Evolutionary conservation across 2,113 vertebrate species (phyloP).

Genomic region (Typhlomys cinereus): DNA sequence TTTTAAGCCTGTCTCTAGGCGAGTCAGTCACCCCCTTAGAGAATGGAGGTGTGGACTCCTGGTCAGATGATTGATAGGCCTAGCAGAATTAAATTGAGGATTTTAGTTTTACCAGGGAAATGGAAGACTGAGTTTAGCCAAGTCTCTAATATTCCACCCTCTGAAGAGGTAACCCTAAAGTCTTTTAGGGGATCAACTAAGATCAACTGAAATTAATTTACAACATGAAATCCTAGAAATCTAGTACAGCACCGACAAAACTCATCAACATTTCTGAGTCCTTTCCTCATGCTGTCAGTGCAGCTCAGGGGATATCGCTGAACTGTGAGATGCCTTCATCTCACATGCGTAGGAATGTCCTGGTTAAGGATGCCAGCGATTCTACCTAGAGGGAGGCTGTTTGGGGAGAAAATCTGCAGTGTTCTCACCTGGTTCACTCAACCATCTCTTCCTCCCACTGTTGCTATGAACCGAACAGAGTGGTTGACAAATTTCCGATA

Average conservation of each 20-base stretch:
- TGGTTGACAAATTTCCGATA: slow-evolving; percentile 89
- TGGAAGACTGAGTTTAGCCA: too few relatives aligned
- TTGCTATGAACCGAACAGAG: slow-evolving; percentile 79
- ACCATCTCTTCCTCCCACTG: slow-evolving; percentile 81
- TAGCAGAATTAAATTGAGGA: too few relatives aligned
- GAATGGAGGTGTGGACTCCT: too few relatives aligned
- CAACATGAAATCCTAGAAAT: too few relatives aligned
- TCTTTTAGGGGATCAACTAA: too few relatives aligned
- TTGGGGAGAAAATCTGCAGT: not conserved
- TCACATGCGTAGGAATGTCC: slow-evolving; percentile 47
- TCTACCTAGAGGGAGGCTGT: slow-evolving; percentile 74
- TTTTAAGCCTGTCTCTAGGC: too few relatives aligned
- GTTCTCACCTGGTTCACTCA: slow-evolving; percentile 63
- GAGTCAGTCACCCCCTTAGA: too few relatives aligned
- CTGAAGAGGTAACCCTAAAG: too few relatives aligned
- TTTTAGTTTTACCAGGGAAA: too few relatives aligned
- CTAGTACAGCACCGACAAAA: slow-evolving; percentile 68
- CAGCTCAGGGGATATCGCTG: slow-evolving; percentile 29
- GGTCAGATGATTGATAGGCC: too few relatives aligned
- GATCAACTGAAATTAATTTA: too few relatives aligned
- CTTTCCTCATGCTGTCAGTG: slow-evolving; percentile 53
- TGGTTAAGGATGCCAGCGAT: slow-evolving; percentile 43
- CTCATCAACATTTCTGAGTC: slow-evolving; percentile 54
- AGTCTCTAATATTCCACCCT: too few relatives aligned
- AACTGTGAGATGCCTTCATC: slow-evolving; percentile 32